These are phyloP conservation scores for Heliconius ethilla DNA, from an alignment of 2,888 invertebrate genomes.

Conservation along the genomic window DNA sequence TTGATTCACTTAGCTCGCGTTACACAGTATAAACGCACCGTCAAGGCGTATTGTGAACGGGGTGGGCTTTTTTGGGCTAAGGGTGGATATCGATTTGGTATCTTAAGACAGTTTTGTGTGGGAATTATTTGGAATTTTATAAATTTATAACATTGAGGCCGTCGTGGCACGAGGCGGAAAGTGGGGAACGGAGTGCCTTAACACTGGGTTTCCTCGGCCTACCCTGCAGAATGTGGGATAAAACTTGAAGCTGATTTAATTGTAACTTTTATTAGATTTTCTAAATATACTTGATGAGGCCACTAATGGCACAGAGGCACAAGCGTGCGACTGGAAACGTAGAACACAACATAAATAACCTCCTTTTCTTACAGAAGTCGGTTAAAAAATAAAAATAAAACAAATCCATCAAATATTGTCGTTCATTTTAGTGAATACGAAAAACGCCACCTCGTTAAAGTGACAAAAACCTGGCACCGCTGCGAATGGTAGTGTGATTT, in stretches of 20 bases:
- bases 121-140: not conserved
- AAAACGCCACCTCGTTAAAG: constrained; percentile 28
- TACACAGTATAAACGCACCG: constrained; percentile 76
- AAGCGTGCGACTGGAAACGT: too few relatives aligned
- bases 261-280: too few relatives aligned
- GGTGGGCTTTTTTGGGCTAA: constrained; percentile 42
- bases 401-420: not conserved
- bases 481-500: constrained; percentile 32
- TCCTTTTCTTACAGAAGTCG: too few relatives aligned
- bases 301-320: not conserved
- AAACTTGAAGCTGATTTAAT: too few relatives aligned
- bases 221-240: too few relatives aligned
- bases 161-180: too few relatives aligned
- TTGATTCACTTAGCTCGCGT: constrained; percentile 81
- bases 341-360: not conserved
- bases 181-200: too few relatives aligned
- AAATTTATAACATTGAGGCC: too few relatives aligned
- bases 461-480: constrained; percentile 24
- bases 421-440: not conserved
- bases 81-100: constrained; percentile 29
- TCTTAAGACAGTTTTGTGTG: not conserved
- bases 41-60: constrained; percentile 55
- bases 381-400: not conserved
- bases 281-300: too few relatives aligned
- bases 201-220: too few relatives aligned